A percentile compares a stretch with the other conserved stretches of the same genome.
phyloP scores from a whole-genome alignment of 1,140 invertebrate species.

The Araneus ventricosus region DNA sequence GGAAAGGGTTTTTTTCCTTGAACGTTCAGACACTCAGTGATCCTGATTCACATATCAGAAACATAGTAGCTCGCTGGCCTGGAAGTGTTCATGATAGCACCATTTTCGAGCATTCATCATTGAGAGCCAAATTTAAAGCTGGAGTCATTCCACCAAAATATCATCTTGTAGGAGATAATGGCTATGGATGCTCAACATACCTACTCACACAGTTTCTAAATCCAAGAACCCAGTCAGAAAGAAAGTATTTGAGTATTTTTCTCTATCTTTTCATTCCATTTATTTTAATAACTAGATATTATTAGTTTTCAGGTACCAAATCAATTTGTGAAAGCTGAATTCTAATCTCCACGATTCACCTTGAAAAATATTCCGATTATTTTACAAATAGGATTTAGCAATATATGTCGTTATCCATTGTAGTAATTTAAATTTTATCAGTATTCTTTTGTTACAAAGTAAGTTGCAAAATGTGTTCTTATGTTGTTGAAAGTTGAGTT shows the following conservation, averaged over 20 bases:
- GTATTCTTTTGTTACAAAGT: too few relatives aligned
- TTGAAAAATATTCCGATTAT: too few relatives aligned
- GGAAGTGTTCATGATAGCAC: neutral
- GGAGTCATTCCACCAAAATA: neutral
- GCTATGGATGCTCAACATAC: neutral
- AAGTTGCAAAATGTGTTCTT: too few relatives aligned
- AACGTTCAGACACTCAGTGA: constrained; percentile 29
- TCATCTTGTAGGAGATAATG: neutral
- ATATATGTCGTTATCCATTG: too few relatives aligned
- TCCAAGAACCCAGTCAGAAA: neutral
- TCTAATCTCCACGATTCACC: too few relatives aligned
- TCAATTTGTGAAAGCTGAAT: neutral
- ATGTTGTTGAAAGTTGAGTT: too few relatives aligned
- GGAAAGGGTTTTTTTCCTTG: neutral
- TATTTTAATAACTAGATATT: neutral
- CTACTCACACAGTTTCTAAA: neutral
- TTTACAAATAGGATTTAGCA: too few relatives aligned
- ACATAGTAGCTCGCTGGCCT: neutral
- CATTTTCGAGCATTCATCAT: neutral
- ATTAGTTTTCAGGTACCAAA: neutral
- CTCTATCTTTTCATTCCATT: neutral
- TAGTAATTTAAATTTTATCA: too few relatives aligned
- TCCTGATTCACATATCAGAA: neutral
- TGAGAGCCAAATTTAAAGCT: neutral
- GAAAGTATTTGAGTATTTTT: neutral